phyloP scores from a whole-genome alignment of 2,113 vertebrate species.

The Epinephelus lanceolatus region DNA sequence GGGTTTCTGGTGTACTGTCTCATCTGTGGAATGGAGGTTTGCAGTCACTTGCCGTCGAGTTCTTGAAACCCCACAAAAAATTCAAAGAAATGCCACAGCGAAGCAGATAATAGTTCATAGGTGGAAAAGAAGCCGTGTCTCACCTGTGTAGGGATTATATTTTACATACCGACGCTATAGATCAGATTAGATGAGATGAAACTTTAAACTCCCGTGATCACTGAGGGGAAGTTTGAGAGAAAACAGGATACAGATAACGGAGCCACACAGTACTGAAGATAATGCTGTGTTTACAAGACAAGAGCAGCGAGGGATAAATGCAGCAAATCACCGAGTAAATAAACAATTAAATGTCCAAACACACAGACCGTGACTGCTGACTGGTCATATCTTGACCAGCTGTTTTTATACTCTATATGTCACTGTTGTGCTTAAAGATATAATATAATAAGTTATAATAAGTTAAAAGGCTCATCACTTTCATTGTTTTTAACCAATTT shows the following conservation, averaged over 20 bases:
- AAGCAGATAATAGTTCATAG: conserved; percentile 43
- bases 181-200: conserved; percentile 61
- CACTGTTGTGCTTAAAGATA: not conserved
- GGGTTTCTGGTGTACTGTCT: conserved; percentile 62
- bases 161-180: conserved; percentile 59
- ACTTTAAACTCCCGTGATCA: conserved; percentile 42
- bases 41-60: conserved; percentile 64
- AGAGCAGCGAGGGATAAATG: conserved; percentile 40
- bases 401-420: not conserved
- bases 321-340: conserved; percentile 49
- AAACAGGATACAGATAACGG: conserved; percentile 58
- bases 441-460: too few species aligned
- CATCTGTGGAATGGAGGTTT: conserved; percentile 69
- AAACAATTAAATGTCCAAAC: conserved; percentile 37
- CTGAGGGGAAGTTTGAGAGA: conserved; percentile 54
- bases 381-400: not conserved
- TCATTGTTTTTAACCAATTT: not conserved
- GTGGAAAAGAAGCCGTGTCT: not conserved
- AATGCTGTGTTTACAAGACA: conserved; percentile 47
- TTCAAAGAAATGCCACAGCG: conserved; percentile 61
- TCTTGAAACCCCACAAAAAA: conserved; percentile 50
- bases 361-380: not conserved
- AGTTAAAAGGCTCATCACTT: not conserved
- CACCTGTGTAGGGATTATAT: conserved; percentile 55
- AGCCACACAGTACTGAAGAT: conserved; percentile 29